Conservation (phyloP, 2,113 vertebrate species). For the Fulica atra region DNA sequence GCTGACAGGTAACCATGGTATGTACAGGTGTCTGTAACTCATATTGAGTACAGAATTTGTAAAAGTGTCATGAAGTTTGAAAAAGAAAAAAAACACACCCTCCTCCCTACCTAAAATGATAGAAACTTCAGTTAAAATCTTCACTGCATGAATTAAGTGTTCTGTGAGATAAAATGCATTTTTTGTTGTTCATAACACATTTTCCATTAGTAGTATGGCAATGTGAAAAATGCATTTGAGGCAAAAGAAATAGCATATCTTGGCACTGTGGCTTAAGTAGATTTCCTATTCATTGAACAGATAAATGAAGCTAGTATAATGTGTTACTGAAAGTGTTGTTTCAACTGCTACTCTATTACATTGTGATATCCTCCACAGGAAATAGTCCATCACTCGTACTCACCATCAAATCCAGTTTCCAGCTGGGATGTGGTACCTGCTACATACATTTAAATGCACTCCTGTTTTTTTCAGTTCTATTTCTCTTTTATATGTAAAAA, state of each 20-base stretch:
- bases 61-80: neutral
- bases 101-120: conserved; percentile 11
- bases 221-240: conserved; percentile 71
- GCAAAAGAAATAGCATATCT: conserved; percentile 66
- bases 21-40: neutral
- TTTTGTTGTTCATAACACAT: conserved; percentile 57
- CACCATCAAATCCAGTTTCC: conserved; percentile 68
- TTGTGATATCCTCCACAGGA: conserved; percentile 55
- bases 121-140: conserved; percentile 48
- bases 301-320: conserved; percentile 75
- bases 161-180: conserved; percentile 45
- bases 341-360: conserved; percentile 48
- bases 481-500: conserved; percentile 56
- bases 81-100: neutral
- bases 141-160: conserved; percentile 54
- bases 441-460: conserved; percentile 26
- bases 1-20: neutral
- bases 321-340: conserved; percentile 64
- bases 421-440: conserved; percentile 41
- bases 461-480: neutral
- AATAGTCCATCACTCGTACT: conserved; percentile 64
- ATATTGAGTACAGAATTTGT: neutral
- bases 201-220: conserved; percentile 62
- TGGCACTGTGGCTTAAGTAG: conserved; percentile 70
- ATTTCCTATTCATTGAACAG: conserved; percentile 80